These are phyloP conservation scores for Melanogrammus aeglefinus DNA, from an alignment of 2,797 vertebrate genomes.

Conservation along the genomic window DNA sequence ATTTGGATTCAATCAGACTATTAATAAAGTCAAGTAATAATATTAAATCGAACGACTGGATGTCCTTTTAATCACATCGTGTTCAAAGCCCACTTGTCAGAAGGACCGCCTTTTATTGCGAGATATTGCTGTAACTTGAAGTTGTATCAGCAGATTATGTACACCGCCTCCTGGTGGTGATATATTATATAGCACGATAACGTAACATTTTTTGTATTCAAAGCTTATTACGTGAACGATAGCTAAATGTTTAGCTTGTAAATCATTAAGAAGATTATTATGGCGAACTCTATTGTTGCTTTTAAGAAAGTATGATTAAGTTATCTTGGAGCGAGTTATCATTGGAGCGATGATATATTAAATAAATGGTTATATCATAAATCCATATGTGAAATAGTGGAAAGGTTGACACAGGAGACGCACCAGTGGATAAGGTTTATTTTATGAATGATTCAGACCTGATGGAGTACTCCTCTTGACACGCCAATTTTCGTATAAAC, in stretches of 20 bases:
- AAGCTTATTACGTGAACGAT: neutral
- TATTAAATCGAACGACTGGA: neutral
- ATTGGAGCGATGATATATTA: neutral
- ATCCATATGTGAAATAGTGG: neutral
- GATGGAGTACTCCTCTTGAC: neutral
- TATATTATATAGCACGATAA: neutral
- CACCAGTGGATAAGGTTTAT: neutral
- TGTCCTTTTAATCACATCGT: neutral
- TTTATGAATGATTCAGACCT: neutral
- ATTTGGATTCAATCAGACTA: neutral
- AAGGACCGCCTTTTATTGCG: neutral
- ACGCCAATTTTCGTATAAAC: neutral
- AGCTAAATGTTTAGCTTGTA: neutral
- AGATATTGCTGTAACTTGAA: neutral
- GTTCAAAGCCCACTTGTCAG: neutral
- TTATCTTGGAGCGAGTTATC: neutral
- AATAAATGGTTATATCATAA: neutral
- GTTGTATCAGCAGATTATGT: neutral
- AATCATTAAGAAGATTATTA: neutral
- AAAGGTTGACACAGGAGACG: neutral
- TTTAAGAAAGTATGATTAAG: neutral
- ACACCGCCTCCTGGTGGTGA: neutral
- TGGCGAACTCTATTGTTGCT: neutral
- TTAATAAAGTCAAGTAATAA: neutral
- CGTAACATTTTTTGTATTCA: neutral